Base-by-base conservation (phyloP, 2,888 invertebrate species). In the Mylabris sibirica region DNA sequence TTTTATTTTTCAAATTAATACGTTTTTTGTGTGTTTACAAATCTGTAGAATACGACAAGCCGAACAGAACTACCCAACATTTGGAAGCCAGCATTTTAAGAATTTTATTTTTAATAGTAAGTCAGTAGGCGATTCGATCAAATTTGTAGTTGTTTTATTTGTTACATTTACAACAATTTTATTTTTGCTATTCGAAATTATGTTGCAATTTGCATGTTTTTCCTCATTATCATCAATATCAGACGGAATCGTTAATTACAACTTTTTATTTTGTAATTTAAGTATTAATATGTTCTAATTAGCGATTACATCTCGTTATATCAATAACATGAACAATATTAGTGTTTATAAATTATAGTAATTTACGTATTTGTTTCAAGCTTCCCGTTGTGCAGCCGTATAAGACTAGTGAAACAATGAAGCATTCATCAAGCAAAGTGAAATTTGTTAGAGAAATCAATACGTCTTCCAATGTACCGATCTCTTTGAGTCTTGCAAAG, bases 21-120 rank as follows among this genome's bases (percentile, higher is more conserved):
- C 64, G 67, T 59, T 63, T 30, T 30, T 66, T 64, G 71, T 68
- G 35, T 67, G 59, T 72, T 74, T 73, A 69, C 70, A 60, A 68
- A 53, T 65, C 72, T 74, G 71, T 74, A 76, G 76, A 73, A 71
- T 59, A 71, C 75, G 61, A 72, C 76, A 66, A 77, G 70, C 69
- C 74, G 74, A 64, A 72, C 76, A 64, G 77, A 79, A 76, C 79
- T 78, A 76, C 78, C 80, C 59, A 79, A 78, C 75, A 80, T 80
- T 79, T 80, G 80, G 80, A 79, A 80, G 72, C 80, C 80, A 68
- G 78, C 80, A 67, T 79, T 79, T 76, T 79, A 79, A 70, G 71
- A 73, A 53, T 68, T 59, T 57, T 64, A 12, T 53, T 53, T 24
- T 53, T 20, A 53, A 22, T 62, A 68, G 69, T 69, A 69, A 69